Conservation (phyloP, 2,888 invertebrate species). For the Chymomyza amoena region DNA sequence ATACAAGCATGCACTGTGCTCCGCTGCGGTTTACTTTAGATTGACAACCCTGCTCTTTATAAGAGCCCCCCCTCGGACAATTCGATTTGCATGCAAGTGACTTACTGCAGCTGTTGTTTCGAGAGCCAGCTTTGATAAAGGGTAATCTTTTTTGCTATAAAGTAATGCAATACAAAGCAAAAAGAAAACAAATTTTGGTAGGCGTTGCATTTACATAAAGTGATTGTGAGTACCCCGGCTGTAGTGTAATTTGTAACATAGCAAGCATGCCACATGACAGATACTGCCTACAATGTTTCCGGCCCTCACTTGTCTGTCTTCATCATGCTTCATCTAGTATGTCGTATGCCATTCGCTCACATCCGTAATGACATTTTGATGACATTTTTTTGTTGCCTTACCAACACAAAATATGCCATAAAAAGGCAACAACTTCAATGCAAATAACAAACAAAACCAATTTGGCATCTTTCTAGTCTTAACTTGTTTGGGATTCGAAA, state of each 20-base stretch:
- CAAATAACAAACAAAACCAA: neutral
- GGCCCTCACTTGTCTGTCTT: too few species aligned
- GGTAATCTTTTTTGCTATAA: neutral
- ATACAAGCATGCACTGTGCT: neutral
- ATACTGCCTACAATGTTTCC: neutral
- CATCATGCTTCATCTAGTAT: neutral
- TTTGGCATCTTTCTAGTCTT: neutral
- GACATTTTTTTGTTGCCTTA: constrained; percentile 45
- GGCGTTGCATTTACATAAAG: neutral
- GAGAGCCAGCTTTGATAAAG: too few species aligned
- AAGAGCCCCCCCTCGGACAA: neutral
- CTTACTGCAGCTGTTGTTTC: neutral
- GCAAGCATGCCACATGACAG: neutral
- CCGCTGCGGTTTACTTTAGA: neutral
- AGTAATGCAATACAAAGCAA: neutral
- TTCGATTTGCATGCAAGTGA: neutral
- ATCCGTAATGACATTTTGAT: constrained; percentile 65
- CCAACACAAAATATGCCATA: neutral
- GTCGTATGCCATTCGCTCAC: constrained; percentile 4
- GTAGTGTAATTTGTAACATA: neutral
- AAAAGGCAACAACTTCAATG: neutral
- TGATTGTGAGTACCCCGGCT: neutral
- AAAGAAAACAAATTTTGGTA: neutral
- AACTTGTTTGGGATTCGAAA: neutral
- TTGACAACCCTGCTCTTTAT: neutral